Base-by-base conservation (phyloP, 1,140 invertebrate species). In the Aphelinus certus region DNA sequence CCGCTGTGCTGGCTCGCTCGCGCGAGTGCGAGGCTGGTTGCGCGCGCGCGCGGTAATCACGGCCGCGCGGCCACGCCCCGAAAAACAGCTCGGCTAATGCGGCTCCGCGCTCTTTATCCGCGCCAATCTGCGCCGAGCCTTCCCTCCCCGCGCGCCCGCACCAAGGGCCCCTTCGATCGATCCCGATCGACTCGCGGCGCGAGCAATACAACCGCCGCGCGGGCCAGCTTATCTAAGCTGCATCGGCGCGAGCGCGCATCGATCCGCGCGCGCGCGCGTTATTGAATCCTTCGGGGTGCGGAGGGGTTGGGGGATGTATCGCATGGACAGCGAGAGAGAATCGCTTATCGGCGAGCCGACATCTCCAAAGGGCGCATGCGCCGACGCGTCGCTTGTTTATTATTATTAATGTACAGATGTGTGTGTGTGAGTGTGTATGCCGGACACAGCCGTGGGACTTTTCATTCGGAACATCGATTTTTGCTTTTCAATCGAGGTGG, bases 11-110 rank as follows among this genome's bases (percentile, higher is more conserved):
- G 26, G 26, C 79, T 70, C 53, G 46, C 73, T 65, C 79, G 79
- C 73, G 65, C 79, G 76, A 75, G 76, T 61, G 48, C 70, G 75
- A 73, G 77, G 78, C 78, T 79, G 77, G 78, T 76, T 9, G 73
- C 76, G 69, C 73, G 56, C 71, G 63, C 72, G 60, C 63, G 67
- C 55, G 74, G 68, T 76, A 76, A 76, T 76, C 74, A 76, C 55
- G 74, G 61, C 62, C 67, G 68, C 51, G 62, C 68, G 62, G 76
- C 81, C 81, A 82, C 81, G 81, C 81, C 81, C 78, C 81, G 76
- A 82, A 82, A 81, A 82, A 82, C 81, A 82, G 79, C 81, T 80
- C 56, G 65, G 65, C 65, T 75, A 75, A 75, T 75, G 66, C 67
- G 69, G 66, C 55, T 75, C 73, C 53, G 26, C 26, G 26, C 26